Base-by-base conservation (phyloP, 2,888 invertebrate genomes). In the Nebria salina region DNA sequence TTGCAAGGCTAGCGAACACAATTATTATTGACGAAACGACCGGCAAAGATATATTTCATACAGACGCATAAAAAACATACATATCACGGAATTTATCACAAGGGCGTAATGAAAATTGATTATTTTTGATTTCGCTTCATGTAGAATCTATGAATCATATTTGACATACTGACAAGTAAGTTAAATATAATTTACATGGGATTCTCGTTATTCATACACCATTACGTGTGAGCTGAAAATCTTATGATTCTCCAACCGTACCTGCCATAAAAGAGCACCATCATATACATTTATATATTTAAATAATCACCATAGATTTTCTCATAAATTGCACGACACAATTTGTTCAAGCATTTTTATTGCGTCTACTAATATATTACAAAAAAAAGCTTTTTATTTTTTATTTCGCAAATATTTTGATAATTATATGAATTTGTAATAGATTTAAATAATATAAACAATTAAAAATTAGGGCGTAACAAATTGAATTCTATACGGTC, bases 11-110 rank as follows among this genome's bases (percentile, higher is more conserved):
- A 54, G 54, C 54, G 54, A 54, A 54, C 54, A 54, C 54, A 54
- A 54, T 54, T 54, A 54, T 54, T 54, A 77, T 77, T 77, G 72
- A 77, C 65, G 65, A 64, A 72, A 77, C 65, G 20, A 34, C 34
- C 76, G 72, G 64, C 72, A 77, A 77, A 72, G 77, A 77, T 77
- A 72, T 72, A 77, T 77, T 65, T 66, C 15, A 1, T n/a, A 26
- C 11, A 34, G 54, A 54, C 54, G 13, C 54, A 54, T 54, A 54
- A 54, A 54, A 54, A 54, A 54, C 13, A 54, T 54, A 54, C 54
- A 54, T 54, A 54, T 54, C 54, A 54, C 54, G 7, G 11, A 54
- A 54, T 54, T 54, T 54, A 54, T 54, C 54, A 54, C 54, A 54
- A 13, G 8, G 13, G 7, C 8, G 54, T 54, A 54, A 54, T 54